phyloP scores from a whole-genome alignment of 2,113 vertebrate species.

The Embiotoca jacksoni region DNA sequence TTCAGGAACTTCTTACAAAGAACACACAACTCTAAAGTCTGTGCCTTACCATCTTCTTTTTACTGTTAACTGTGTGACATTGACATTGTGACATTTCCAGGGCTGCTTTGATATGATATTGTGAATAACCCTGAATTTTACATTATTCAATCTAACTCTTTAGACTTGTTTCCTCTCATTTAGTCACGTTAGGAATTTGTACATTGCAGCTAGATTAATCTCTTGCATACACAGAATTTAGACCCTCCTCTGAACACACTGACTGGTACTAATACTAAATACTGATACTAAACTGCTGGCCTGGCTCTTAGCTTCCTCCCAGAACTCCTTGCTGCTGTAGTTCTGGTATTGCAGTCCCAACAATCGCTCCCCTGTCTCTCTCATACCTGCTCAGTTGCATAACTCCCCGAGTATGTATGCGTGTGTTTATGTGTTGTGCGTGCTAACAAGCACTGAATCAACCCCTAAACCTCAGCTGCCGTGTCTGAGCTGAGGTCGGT shows the following conservation, averaged over 20 bases:
- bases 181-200: background rate
- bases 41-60: too few relatives aligned
- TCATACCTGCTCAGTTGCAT: conserved; percentile 84
- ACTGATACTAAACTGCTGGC: conserved; percentile 47
- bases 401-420: conserved; percentile 41
- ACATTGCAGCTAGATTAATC: background rate
- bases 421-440: conserved; percentile 5
- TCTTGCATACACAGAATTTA: background rate
- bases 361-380: conserved; percentile 49
- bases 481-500: conserved; percentile 11
- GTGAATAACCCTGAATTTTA: too few relatives aligned
- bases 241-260: background rate
- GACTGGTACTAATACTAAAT: background rate
- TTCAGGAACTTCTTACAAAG: background rate
- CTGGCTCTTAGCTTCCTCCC: conserved; percentile 40
- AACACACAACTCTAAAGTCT: too few relatives aligned
- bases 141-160: background rate
- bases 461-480: conserved; percentile 20
- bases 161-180: background rate
- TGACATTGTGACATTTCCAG: background rate
- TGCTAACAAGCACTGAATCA: conserved; percentile 24
- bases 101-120: background rate
- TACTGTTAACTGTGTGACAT: too few relatives aligned
- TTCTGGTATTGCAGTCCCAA: conserved; percentile 39
- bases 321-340: conserved; percentile 51